These are phyloP conservation scores for Xiphorhynchus erythropygius DNA, from an alignment of 2,797 vertebrate genomes.

Conservation along the genomic window DNA sequence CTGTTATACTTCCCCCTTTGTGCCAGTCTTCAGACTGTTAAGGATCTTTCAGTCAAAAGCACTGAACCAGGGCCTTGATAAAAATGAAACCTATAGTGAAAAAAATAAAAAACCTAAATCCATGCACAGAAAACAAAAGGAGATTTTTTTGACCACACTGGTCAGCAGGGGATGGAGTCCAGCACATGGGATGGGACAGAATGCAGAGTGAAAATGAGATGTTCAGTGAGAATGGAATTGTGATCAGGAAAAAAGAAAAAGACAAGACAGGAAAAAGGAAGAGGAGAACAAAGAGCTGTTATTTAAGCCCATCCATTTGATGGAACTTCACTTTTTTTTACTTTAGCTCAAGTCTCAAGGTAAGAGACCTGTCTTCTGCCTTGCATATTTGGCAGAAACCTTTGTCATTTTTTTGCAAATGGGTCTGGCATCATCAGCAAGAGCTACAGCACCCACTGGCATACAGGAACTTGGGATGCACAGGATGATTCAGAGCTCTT, in stretches of 20 bases:
- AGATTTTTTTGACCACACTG: not conserved
- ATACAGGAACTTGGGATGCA: accelerated
- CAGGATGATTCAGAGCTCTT: accelerated
- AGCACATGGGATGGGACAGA: not conserved
- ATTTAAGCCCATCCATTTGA: not conserved
- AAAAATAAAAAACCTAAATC: not conserved
- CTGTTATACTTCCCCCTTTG: not conserved
- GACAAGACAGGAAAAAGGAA: not conserved
- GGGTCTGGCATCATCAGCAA: not conserved
- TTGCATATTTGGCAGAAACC: not conserved
- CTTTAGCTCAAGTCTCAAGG: not conserved
- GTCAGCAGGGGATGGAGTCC: not conserved
- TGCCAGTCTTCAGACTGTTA: not conserved
- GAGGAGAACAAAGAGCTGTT: not conserved
- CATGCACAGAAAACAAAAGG: not conserved
- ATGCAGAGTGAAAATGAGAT: not conserved
- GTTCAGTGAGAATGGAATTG: not conserved
- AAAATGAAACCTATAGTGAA: not conserved
- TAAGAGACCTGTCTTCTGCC: not conserved
- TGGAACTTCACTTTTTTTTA: not conserved
- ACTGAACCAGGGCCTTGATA: not conserved
- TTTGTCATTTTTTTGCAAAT: not conserved
- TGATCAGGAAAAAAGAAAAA: not conserved
- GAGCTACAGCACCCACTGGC: accelerated
- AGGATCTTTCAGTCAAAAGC: not conserved